Conservation (phyloP, 2,113 vertebrate genomes). For the Neotragus moschatus region DNA sequence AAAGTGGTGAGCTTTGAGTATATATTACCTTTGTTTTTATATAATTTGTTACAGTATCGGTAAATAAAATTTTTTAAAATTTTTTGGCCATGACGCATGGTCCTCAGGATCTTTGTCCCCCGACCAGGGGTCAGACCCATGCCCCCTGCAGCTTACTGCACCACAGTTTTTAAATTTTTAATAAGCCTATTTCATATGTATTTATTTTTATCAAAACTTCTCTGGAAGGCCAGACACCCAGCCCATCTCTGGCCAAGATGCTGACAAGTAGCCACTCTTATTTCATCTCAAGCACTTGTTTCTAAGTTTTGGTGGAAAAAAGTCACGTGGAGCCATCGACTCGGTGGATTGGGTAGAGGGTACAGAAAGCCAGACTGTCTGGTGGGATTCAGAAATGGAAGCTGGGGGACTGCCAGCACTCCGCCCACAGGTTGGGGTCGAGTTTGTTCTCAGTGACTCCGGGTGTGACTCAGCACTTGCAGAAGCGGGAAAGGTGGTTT, state of each 20-base stretch:
- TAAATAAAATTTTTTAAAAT: not conserved
- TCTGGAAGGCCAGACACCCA: rapidly evolving
- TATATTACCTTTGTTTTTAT: not conserved
- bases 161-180: not conserved
- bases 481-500: too few species aligned
- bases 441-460: rapidly evolving
- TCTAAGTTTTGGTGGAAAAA: rapidly evolving
- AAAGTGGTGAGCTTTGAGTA: not conserved
- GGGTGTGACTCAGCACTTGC: not conserved
- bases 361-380: rapidly evolving
- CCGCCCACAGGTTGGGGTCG: rapidly evolving
- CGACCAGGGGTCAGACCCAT: not conserved
- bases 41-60: not conserved
- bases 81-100: not conserved
- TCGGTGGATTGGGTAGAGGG: rapidly evolving
- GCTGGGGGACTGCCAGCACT: rapidly evolving
- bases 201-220: not conserved
- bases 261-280: rapidly evolving
- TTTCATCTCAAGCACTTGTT: rapidly evolving
- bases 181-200: rapidly evolving
- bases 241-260: rapidly evolving
- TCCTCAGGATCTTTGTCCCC: not conserved
- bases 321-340: rapidly evolving
- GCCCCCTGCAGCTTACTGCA: not conserved
- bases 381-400: rapidly evolving